phyloP scores from a whole-genome alignment of 2,888 invertebrate genomes.

The Notocelia uddmanniana region DNA sequence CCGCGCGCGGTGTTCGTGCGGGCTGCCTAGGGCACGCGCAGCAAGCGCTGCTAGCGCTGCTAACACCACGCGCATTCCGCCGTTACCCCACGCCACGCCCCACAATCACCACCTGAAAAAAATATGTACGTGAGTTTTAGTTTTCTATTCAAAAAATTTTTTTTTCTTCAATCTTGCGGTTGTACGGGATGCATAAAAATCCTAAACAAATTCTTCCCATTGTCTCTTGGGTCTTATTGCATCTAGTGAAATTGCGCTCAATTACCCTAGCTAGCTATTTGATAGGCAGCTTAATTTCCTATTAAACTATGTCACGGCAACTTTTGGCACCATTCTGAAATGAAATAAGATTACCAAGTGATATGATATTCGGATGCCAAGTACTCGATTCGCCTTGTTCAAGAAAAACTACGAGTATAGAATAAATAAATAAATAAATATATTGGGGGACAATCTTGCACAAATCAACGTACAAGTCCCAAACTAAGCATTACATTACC shows the following conservation, averaged over 20 bases:
- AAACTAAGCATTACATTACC: too few relatives aligned
- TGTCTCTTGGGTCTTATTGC: too few relatives aligned
- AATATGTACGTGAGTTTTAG: not conserved
- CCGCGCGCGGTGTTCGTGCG: conserved; percentile 83
- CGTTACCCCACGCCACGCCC: conserved; percentile 73
- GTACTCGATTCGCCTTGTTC: conserved; percentile 9
- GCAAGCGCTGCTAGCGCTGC: conserved; percentile 81
- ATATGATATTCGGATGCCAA: conserved; percentile 45
- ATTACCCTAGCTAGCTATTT: too few relatives aligned
- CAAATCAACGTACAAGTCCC: too few relatives aligned
- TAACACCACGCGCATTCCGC: conserved; percentile 83
- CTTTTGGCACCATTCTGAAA: conserved; percentile 19
- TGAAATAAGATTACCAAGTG: conserved; percentile 45
- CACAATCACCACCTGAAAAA: conserved; percentile 77
- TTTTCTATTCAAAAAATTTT: not conserved
- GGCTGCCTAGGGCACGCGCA: conserved; percentile 78
- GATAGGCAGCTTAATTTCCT: not conserved
- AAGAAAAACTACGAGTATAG: too few relatives aligned
- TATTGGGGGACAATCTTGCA: too few relatives aligned
- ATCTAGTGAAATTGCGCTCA: too few relatives aligned
- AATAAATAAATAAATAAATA: too few relatives aligned
- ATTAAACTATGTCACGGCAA: not conserved
- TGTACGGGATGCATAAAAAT: too few relatives aligned
- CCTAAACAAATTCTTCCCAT: too few relatives aligned
- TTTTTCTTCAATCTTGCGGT: too few relatives aligned